Base-by-base conservation (phyloP, 2,888 invertebrate genomes). In the Diaphora mendica region DNA sequence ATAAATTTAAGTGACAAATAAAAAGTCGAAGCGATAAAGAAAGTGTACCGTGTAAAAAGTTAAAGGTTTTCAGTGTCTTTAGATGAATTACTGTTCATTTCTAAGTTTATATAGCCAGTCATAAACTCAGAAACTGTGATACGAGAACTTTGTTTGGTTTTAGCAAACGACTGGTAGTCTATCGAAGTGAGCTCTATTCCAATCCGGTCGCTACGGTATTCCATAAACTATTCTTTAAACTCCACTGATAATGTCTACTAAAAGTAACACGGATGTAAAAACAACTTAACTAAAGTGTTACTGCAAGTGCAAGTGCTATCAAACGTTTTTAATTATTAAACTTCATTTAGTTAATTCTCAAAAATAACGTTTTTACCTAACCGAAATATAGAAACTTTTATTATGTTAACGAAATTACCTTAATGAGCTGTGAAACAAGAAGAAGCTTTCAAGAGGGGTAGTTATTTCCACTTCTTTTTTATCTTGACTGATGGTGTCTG, bases 401-500 rank as follows among this genome's bases (percentile, higher is more conserved):
- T 80, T 79, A 88, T 85, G 86, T 85, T 84, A 88, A 87, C 86
- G 82, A 87, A 86, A 85, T 88, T 85, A 87, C 85, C 85, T 85
- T 89, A 88, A 89, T 84, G 85, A 86, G 86, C 77, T 79, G 68
- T 79, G 71, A 77, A 85, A 86, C 87, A 88, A 85, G 89, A 85
- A 82, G 88, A 88, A 83, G 90, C 88, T 89, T 89, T 88, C 89
- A 88, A 86, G 83, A 85, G 83, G 80, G 72, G 76, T 84, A 81
- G 84, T 85, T 86, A 87, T 89, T 88, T 83, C 81, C 85, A 86
- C 85, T 87, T 86, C 83, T 84, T 83, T 89, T 82, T 90, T 88
- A 90, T 89, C 91, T 87, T 89, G 89, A 91, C 79, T 90, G 88
- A 91, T 90, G 90, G 83, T 81, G 82, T 78, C 81, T 81, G 75